Conservation (phyloP, 2,888 invertebrate genomes). For the Ophioninae sp. region DNA sequence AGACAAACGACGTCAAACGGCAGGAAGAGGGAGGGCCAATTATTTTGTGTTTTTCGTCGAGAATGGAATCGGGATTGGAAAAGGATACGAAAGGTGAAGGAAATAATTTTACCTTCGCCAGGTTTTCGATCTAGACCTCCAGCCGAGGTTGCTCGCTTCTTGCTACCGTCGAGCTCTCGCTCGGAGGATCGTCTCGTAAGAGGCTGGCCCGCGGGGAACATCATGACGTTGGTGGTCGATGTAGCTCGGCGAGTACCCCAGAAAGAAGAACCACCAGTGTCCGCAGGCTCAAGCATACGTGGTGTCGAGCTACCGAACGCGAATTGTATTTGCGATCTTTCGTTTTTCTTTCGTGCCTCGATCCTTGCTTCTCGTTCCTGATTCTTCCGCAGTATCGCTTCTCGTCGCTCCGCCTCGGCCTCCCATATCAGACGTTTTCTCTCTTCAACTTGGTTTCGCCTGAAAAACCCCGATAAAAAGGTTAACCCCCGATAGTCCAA, state of each 20-base stretch:
- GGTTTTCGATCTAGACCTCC: conserved; percentile 87
- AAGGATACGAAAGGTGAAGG: neutral
- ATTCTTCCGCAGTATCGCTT: conserved; percentile 92
- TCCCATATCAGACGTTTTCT: conserved; percentile 94
- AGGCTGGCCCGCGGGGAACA: conserved; percentile 85
- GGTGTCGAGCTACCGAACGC: conserved; percentile 97
- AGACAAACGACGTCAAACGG: conserved; percentile 14
- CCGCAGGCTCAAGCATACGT: conserved; percentile 91
- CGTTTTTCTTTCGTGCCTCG: conserved; percentile 90
- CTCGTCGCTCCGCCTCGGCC: conserved; percentile 92
- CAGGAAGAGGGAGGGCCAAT: conserved; percentile 14
- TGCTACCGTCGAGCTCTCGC: conserved; percentile 89
- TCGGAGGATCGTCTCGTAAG: conserved; percentile 93
- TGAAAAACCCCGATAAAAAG: conserved; percentile 52
- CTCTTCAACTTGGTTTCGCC: conserved; percentile 89
- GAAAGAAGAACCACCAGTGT: conserved; percentile 88
- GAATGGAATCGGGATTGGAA: neutral
- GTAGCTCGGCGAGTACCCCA: conserved; percentile 95
- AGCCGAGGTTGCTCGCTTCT: conserved; percentile 90
- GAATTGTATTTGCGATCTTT: conserved; percentile 88
- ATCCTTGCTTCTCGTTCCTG: conserved; percentile 91
- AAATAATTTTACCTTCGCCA: conserved; percentile 82
- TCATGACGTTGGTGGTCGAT: conserved; percentile 94
- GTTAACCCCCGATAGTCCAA: neutral
- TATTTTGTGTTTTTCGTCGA: neutral